A percentile compares a stretch with the other conserved stretches of the same genome.
These are phyloP conservation scores for Platalea minor DNA, from an alignment of 2,797 vertebrate genomes.

Conservation along the genomic window DNA sequence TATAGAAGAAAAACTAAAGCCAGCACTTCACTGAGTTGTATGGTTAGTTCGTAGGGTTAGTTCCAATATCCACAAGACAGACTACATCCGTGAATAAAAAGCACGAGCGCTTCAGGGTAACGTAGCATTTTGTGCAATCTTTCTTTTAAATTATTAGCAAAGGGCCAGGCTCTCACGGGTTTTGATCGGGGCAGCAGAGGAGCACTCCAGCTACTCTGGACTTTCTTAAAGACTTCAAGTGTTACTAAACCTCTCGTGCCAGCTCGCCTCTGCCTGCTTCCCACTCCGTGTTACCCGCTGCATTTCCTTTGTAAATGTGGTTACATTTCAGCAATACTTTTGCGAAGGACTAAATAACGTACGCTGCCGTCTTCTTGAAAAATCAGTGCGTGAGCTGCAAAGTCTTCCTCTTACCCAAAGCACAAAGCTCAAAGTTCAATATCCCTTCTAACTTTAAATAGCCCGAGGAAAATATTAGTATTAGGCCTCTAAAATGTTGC, in stretches of 20 bases:
- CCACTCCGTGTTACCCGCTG: accelerated
- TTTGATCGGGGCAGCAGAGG: not conserved
- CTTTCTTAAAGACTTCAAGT: not conserved
- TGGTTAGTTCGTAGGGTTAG: no score
- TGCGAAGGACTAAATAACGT: not conserved
- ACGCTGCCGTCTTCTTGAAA: not conserved
- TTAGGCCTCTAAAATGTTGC: accelerated
- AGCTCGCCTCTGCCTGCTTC: not conserved
- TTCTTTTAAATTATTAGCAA: no score
- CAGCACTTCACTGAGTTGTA: not conserved
- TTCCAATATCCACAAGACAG: not conserved
- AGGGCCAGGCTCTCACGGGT: not conserved
- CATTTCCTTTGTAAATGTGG: not conserved
- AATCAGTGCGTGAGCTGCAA: not conserved
- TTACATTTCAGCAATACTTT: not conserved
- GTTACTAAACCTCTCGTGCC: not conserved
- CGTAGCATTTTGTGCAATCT: not conserved
- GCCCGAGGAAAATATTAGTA: not conserved
- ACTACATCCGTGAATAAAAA: not conserved
- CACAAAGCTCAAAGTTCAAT: not conserved
- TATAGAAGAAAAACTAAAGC: not conserved
- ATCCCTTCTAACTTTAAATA: not conserved
- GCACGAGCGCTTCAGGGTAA: not conserved
- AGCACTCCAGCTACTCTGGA: not conserved
- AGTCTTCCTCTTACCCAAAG: not conserved